A percentile compares a stretch with the other conserved stretches of the same genome.
Evolutionary conservation across 2,888 invertebrate genomes (phyloP).

Genomic region (Philonicus albiceps): DNA sequence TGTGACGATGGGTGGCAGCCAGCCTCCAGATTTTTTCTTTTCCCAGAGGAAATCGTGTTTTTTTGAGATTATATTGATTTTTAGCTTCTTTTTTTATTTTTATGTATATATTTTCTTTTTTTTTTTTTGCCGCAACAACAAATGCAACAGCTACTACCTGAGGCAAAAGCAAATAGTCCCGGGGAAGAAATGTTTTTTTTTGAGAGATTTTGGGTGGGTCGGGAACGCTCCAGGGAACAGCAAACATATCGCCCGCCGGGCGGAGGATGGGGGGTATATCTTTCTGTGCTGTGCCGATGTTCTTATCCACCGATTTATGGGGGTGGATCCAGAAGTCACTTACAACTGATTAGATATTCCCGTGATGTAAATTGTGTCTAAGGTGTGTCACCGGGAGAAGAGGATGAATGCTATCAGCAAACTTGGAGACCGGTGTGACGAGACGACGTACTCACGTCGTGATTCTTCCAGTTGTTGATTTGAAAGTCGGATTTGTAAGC

Average conservation of each 20-base stretch:
- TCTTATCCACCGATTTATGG: not conserved
- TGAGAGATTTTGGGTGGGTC: not conserved
- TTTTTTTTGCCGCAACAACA: not conserved
- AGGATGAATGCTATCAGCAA: not conserved
- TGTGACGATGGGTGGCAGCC: not conserved
- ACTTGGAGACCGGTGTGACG: not conserved
- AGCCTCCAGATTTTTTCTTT: not conserved
- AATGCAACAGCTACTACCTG: not conserved
- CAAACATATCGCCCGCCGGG: not conserved
- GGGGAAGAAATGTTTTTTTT: not conserved
- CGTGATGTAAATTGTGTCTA: not conserved
- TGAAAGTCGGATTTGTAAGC: not conserved
- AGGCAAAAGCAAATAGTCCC: not conserved
- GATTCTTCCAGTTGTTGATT: not conserved
- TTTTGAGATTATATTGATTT: slow-evolving; percentile 13
- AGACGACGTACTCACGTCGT: not conserved
- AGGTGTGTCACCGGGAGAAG: not conserved
- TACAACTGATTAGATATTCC: slow-evolving; percentile 12
- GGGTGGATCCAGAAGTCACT: slow-evolving; percentile 4
- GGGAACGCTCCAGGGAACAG: not conserved
- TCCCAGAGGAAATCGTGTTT: not conserved
- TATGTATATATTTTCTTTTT: no score
- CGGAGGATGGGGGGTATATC: not conserved
- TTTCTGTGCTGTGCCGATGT: not conserved
- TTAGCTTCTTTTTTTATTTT: not conserved